Evolutionary conservation across 2,797 vertebrate genomes (phyloP), one percentile per base, ranked within the genome.

Genomic region (Rhinoraja longicauda): DNA sequence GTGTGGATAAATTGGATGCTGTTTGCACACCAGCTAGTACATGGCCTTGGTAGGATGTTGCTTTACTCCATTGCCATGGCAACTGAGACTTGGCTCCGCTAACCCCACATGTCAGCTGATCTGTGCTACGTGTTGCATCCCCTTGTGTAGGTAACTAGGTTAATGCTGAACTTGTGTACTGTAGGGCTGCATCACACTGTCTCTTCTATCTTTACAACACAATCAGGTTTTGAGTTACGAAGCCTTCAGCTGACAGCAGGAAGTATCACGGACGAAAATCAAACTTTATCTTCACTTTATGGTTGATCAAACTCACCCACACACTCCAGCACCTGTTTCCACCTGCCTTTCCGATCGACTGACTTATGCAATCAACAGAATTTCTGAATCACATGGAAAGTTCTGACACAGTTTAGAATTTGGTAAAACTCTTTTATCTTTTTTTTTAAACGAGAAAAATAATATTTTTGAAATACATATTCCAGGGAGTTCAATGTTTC

Each of bases 381-480:
- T 91, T 53, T 57, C 90, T n/a, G 15, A 88, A 67, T 57, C 4
- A 9, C 15, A 0, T 29, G 39, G 64, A 92, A 67, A 73, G 24
- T 91, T 91, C 53, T 67, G 59, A 88, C 59, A 88, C 8, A 73
- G 36, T 92, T 53, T 53, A 91, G 21, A 67, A 36, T 88, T 36
- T 15, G 1, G 4, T 2, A n/a, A 9, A 75, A 15, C 8, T 21
- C 19, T 24, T 57, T 4, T 17, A 73, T 2, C 67, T 45, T 92
- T 53, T 88, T 21, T 88, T 67, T 36, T 1, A 1, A 91, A 13
- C 29, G 17, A 39, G 2, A 53, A 15, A 5, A 75, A 75, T 15
- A 45, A 6, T 53, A 21, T 21, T 72, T 45, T 92, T 57, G 4
- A 29, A 45, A 62, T 24, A 24, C 36, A 36, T 32, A n/a, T 73